Evolutionary conservation across 2,113 vertebrate species (phyloP), one percentile per base, ranked within the genome.

Genomic region (Panthera leo): DNA sequence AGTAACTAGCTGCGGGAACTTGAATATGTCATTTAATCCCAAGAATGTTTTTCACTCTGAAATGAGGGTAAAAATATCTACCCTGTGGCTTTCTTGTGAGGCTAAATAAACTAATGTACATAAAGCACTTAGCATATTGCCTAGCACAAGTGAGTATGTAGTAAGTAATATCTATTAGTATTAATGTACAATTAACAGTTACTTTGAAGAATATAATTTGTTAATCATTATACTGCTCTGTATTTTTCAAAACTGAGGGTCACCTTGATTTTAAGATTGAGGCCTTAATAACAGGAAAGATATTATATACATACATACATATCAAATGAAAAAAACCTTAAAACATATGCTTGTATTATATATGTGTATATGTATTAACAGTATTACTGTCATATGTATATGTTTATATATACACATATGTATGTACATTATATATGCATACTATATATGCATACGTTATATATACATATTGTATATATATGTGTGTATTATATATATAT

Each of bases 221-320:
- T 48, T 90, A 78, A 91, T n/a, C 34, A 85, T 61, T 79, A 58
- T 16, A 92, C 29, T 84, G n/a, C 3, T 85, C 79, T 82, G 23
- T 86, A 58, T 63, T 96, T 97, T 95, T 73, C 68, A 96, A 94
- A 93, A 92, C 53, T 75, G 85, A 95, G 23, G 12, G 10, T 89
- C 36, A 93, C 53, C 11, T 93, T 93, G 27, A 27, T 58, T 88
- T 97, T 89, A 97, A 78, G 45, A 94, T 19, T 36, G 94, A 94
- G 65, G 21, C 27, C 58, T 85, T 18, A 70, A n/a, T 51, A 91
- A 87, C 19, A 87, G 85, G 12, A 65, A 45, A 85, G 13, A 86
- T 53, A 48, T 39, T 55, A n/a, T 67, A 9, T 80, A 71, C 29
- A 73, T 25, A 55, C n/a, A 51, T 42, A 45, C 29, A 71, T 75